These are phyloP conservation scores for Misgurnus mizolepis DNA, from an alignment of 2,113 vertebrate genomes.

Conservation along the genomic window DNA sequence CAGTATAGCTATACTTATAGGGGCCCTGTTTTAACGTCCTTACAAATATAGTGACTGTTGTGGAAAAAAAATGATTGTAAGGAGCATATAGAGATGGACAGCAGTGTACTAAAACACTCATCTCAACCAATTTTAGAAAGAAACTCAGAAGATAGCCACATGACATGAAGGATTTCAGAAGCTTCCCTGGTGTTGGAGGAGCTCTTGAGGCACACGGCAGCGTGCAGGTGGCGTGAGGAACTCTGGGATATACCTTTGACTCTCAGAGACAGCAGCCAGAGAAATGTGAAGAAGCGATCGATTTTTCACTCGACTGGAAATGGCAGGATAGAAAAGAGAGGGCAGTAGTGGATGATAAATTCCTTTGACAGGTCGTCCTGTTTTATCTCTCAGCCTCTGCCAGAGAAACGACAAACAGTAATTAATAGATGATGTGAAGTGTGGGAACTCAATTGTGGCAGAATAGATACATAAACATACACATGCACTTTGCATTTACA, in stretches of 20 bases:
- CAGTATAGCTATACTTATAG: too few relatives aligned
- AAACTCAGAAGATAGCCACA: slow-evolving; percentile 55
- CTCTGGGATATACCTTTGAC: slow-evolving; percentile 26
- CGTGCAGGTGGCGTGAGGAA: background rate
- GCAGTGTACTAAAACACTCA: background rate
- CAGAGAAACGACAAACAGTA: slow-evolving; percentile 16
- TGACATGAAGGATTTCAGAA: slow-evolving; percentile 62
- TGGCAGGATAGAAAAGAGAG: background rate
- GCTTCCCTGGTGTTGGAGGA: slow-evolving; percentile 57
- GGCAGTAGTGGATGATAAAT: slow-evolving; percentile 8
- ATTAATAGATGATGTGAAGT: slow-evolving; percentile 23
- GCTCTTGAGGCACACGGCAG: background rate
- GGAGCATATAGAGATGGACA: background rate
- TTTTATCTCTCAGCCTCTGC: slow-evolving; percentile 2
- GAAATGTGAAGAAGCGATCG: slow-evolving; percentile 21
- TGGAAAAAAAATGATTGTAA: too few relatives aligned
- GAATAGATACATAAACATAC: background rate
- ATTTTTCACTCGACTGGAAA: slow-evolving; percentile 38
- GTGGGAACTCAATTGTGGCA: background rate
- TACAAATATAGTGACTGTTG: too few relatives aligned
- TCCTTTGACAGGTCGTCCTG: slow-evolving; percentile 26
- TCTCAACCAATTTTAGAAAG: background rate
- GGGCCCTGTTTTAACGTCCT: too few relatives aligned
- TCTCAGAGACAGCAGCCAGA: slow-evolving; percentile 20
- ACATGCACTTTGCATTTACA: background rate